Evolutionary conservation across 2,797 vertebrate species (phyloP), one percentile per base, ranked within the genome.

Genomic region (Pangasius krempfi): DNA sequence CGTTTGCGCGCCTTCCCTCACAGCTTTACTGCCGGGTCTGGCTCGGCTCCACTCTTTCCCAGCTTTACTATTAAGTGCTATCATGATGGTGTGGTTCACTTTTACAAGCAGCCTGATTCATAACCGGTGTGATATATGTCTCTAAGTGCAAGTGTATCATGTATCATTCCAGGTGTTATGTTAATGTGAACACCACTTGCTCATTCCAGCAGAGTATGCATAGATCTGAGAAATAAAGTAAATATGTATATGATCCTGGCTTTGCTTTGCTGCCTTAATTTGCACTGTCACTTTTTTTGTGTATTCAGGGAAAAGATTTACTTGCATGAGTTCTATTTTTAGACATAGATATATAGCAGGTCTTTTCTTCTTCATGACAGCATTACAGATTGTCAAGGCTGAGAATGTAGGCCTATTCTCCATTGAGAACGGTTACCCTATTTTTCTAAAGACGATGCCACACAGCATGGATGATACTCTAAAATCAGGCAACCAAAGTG

Each of bases 251-350:
- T 88, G 37, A 89, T 81, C 88, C 22, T 70, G 92, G 90, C 82
- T 88, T 90, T 90, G 75, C 91, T 93, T 91, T 92, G 86, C 88
- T 62, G 40, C 25, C 37, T 66, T 52, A 12, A 44, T 70, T 87
- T 68, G 88, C 87, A 91, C 87, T 89, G 91, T 72, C 90, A 60
- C 73, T 81, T 37, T 13, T 90, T 89, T 92, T 85, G 79, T 92
- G 89, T 91, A 92, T 93, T 94, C 87, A 90, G 89, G 89, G 89
- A 60, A 66, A 44, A 18, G 37, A 76, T 80, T 91, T 18, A 93
- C 93, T 94, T 94, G 84, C 91, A 93, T 91, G 92, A 91, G 94
- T 92, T 89, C 84, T 68, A 50, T 22, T 84, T 84, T 70, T 68
- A 54, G 44, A 84, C 18, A 54, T 40, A 62, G 25, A n/a, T 47